Evolutionary conservation across 1,140 invertebrate genomes (phyloP), one percentile per base, ranked within the genome.

Genomic region (Gonioctena quinquepunctata): DNA sequence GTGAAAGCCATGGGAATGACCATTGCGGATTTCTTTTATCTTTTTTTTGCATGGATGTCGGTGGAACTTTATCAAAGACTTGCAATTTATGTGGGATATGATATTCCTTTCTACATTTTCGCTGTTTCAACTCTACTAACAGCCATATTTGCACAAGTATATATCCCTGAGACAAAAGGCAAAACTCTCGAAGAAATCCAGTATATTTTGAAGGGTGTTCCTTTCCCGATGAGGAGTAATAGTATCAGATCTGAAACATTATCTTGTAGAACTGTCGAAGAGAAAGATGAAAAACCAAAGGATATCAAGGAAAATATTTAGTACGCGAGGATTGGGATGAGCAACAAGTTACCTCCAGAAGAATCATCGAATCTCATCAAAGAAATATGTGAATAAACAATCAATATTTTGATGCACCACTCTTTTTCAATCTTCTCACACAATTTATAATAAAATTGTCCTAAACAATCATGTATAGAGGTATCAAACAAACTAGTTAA

Each of bases 131-230:
- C 89, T 61, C 80, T 84, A 7, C 21, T 90, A 21, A 89, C 89
- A 1, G 81, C 86, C 5, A 59, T 89, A 1, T 89, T 93, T 69
- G 85, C 90, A 18, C 84, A 85, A 16, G 81, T 89, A 48, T 78
- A 90, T 23, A 85, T 94, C 4, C 90, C 91, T 0, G 93, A 94
- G 83, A 94, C 92, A 0, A 93, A 93, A 83, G 92, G 92, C 1
- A 91, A 90, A 76, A 87, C 86, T 4, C 81, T 94, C 7, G 90
- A 93, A 61, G 88, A 94, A 79, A 91, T 94, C 72, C 88, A 89
- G 76, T 71, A 76, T 23, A 78, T 81, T 56, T 56, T 81, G 11
- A 80, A 78, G 61, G 77, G 77, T 11, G 23, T 33, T 21, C 26
- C 56, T 57, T 67, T 59, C 22, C 66, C 66, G 25, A 18, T 19